phyloP scores from a whole-genome alignment of 2,888 invertebrate genomes.

The Gymnoscelis rufifasciata region DNA sequence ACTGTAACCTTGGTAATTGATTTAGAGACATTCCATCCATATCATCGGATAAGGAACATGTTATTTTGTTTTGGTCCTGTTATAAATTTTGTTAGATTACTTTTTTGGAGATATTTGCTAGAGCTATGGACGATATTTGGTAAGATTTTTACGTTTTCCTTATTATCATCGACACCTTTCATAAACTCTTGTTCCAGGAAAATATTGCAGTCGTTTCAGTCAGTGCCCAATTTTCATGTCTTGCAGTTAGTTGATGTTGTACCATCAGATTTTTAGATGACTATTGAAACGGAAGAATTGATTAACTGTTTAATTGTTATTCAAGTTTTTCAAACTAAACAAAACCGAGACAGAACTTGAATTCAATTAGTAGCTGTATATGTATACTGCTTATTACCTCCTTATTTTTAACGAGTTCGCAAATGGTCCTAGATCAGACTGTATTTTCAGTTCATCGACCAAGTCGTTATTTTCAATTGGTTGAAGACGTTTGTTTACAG shows the following conservation, averaged over 20 bases:
- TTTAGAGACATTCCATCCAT: slow-evolving; percentile 34
- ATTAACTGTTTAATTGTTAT: no score
- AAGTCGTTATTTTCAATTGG: slow-evolving; percentile 58
- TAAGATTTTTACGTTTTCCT: slow-evolving; percentile 32
- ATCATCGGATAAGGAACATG: slow-evolving; percentile 39
- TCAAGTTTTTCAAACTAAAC: no score
- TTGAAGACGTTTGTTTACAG: slow-evolving; percentile 52
- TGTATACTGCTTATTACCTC: no score
- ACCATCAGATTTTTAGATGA: no score
- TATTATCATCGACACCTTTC: not conserved
- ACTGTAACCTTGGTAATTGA: slow-evolving; percentile 30
- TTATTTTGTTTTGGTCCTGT: slow-evolving; percentile 32
- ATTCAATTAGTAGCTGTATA: no score
- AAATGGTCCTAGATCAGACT: not conserved
- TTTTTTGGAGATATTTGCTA: slow-evolving; percentile 30
- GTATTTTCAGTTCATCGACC: slow-evolving; percentile 53
- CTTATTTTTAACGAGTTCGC: no score
- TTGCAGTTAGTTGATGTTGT: no score
- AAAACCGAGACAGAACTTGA: no score
- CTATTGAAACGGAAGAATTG: no score
- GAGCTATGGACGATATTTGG: slow-evolving; percentile 39
- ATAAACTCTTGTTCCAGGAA: no score
- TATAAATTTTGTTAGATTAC: slow-evolving; percentile 23
- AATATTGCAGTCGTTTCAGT: no score
- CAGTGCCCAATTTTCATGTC: no score